Conservation (phyloP, 2,113 vertebrate genomes). For the Gopherus evgoodei region DNA sequence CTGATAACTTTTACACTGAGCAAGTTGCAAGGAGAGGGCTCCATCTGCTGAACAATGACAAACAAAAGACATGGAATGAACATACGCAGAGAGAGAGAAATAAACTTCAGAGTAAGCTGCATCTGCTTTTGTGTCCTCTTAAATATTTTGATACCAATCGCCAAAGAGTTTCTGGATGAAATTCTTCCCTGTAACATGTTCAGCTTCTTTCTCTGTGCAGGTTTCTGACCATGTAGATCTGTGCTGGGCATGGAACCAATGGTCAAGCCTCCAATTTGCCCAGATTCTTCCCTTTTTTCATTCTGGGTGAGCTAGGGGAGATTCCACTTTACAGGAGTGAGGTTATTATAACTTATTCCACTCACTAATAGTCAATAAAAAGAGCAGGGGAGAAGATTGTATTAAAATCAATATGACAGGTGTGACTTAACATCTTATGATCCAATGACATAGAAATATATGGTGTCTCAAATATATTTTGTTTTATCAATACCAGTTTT, state of each 20-base stretch:
- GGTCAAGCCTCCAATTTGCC: background rate
- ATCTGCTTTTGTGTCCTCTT: background rate
- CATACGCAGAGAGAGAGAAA: background rate
- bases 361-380: background rate
- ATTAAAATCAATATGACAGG: background rate
- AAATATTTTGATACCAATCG: background rate
- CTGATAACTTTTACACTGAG: slow-evolving; percentile 77
- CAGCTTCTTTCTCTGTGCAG: background rate
- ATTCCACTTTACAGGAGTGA: background rate
- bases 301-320: background rate
- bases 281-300: background rate
- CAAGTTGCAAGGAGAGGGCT: slow-evolving; percentile 74
- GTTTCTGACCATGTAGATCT: background rate
- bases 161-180: background rate
- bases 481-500: slow-evolving; percentile 1
- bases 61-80: background rate
- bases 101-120: background rate
- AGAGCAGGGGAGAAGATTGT: background rate
- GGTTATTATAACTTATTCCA: background rate
- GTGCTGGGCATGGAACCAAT: background rate
- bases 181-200: background rate
- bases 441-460: background rate
- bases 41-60: slow-evolving; percentile 53
- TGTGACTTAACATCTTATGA: background rate
- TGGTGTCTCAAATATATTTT: background rate